These are phyloP conservation scores for Drosophila dives DNA, from an alignment of 2,888 invertebrate genomes.

Conservation along the genomic window DNA sequence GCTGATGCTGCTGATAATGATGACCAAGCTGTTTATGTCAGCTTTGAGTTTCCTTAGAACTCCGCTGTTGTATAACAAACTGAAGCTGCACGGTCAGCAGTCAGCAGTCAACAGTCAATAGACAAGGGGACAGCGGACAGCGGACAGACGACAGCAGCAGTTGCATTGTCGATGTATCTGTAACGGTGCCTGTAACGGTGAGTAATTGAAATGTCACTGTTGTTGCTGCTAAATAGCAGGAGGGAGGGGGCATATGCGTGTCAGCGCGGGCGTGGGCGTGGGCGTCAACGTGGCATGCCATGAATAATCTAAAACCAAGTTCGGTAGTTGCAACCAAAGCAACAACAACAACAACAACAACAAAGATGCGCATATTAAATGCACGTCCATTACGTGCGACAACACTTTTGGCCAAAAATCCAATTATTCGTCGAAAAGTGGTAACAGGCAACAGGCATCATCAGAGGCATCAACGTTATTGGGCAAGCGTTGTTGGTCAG, in stretches of 20 bases:
- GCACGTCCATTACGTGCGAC: conserved; percentile 32
- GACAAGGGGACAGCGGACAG: not conserved
- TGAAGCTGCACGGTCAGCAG: conserved; percentile 46
- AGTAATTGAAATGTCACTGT: conserved; percentile 62
- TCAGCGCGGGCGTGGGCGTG: not conserved
- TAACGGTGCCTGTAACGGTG: conserved; percentile 64
- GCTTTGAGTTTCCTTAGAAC: conserved; percentile 47
- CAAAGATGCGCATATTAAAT: conserved; percentile 48
- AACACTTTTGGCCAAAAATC: conserved; percentile 51
- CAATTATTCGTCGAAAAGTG: conserved; percentile 50
- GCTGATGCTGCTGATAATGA: conserved; percentile 39
- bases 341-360: conserved; percentile 4
- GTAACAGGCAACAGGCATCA: conserved; percentile 8
- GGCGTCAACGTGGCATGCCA: conserved; percentile 3
- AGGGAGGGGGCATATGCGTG: conserved; percentile 4
- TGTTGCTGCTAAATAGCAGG: conserved; percentile 2
- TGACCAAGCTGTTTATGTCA: conserved; percentile 57
- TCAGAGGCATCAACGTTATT: conserved; percentile 33
- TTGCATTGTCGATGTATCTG: conserved; percentile 34
- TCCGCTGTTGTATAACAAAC: conserved; percentile 37
- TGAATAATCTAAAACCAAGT: conserved; percentile 34
- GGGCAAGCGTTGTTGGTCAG: conserved; percentile 50
- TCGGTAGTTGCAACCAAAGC: conserved; percentile 17
- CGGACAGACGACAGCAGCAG: conserved; percentile 15
- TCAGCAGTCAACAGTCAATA: conserved; percentile 3